phyloP scores from a whole-genome alignment of 2,797 vertebrate species.

The Hozukius guyotensis region DNA sequence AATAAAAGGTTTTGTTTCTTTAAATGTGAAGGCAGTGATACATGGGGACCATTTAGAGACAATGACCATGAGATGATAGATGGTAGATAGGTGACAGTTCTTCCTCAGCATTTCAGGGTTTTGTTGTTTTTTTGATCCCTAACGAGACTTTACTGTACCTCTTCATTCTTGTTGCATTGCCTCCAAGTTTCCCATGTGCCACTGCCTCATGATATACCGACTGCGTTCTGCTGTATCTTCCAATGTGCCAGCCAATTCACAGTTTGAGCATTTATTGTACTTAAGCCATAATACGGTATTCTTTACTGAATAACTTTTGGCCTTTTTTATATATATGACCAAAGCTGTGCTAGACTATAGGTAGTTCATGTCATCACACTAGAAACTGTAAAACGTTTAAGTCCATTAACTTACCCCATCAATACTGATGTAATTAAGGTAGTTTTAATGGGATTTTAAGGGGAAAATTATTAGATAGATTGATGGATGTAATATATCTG shows the following conservation, averaged over 20 bases:
- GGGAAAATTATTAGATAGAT: background rate
- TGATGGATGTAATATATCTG: background rate
- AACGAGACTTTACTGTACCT: background rate
- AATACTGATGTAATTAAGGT: background rate
- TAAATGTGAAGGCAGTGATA: conserved; percentile 1
- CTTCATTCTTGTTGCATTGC: background rate
- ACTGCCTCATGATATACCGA: background rate
- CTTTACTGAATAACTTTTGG: conserved; percentile 22
- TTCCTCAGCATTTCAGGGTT: background rate
- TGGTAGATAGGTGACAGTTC: background rate
- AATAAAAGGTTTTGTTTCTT: background rate
- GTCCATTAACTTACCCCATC: background rate
- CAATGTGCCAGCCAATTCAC: conserved; percentile 10
- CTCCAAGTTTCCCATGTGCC: background rate
- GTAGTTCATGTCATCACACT: background rate
- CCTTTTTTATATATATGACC: conserved; percentile 36
- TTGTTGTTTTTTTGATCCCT: background rate
- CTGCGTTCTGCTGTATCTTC: conserved; percentile 69
- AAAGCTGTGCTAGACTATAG: conserved; percentile 40
- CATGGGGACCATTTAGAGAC: background rate
- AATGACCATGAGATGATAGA: too few species aligned
- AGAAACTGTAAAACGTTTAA: background rate
- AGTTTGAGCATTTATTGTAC: conserved; percentile 16
- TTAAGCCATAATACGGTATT: conserved; percentile 38
- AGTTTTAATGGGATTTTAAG: background rate